These are phyloP conservation scores for Halcyon chelicuti DNA, from an alignment of 2,797 vertebrate genomes.

Conservation along the genomic window DNA sequence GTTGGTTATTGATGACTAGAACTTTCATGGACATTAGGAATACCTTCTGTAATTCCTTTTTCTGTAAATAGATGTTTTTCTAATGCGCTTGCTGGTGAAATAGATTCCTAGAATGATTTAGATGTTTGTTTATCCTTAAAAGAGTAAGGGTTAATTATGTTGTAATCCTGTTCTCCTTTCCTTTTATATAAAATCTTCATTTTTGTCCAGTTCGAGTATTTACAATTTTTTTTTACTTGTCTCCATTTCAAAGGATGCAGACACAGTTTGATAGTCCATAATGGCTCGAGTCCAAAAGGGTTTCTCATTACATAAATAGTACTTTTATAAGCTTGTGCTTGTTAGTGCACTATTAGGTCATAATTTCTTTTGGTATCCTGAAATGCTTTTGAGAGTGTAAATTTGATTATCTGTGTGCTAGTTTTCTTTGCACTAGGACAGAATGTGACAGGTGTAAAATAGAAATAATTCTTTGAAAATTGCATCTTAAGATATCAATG, in stretches of 20 bases:
- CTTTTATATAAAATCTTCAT: not conserved
- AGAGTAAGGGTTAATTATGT: not conserved
- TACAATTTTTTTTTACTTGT: not conserved
- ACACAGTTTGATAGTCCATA: not conserved
- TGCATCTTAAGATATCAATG: not conserved
- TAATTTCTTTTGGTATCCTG: not conserved
- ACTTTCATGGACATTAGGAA: not conserved
- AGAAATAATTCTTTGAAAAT: not conserved
- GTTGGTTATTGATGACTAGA: not conserved
- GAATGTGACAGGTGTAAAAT: not conserved
- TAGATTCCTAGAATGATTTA: not conserved
- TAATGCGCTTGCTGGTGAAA: not conserved
- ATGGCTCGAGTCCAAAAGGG: not conserved
- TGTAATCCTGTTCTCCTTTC: not conserved
- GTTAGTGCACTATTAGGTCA: not conserved
- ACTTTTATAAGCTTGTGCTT: not conserved
- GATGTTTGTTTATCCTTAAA: not conserved
- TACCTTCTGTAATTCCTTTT: not conserved
- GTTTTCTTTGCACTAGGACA: not conserved
- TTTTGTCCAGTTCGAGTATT: not conserved
- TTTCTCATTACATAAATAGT: not conserved
- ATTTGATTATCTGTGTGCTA: not conserved
- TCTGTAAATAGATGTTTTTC: not conserved
- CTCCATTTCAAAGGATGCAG: not conserved
- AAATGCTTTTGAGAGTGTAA: not conserved